phyloP scores from a whole-genome alignment of 1,140 invertebrate species.

The Cyclargus thomasi region DNA sequence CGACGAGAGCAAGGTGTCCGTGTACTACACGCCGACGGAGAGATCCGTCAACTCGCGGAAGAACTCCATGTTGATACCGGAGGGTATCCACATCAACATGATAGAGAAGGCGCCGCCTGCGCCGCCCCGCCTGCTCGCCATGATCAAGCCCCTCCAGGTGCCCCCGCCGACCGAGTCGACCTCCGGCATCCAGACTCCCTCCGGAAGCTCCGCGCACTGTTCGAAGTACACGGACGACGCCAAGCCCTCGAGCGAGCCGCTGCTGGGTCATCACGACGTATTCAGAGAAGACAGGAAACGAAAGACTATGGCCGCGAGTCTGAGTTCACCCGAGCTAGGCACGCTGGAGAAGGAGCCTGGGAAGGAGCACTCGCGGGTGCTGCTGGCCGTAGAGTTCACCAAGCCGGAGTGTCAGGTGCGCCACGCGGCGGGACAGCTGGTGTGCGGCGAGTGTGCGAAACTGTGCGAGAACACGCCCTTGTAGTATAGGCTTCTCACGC shows the following conservation, averaged over 20 bases:
- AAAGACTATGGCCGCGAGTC: conserved; percentile 60
- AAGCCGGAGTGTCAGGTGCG: conserved; percentile 39
- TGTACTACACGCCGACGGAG: conserved; percentile 89
- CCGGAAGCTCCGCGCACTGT: conserved; percentile 28
- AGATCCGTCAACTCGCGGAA: conserved; percentile 63
- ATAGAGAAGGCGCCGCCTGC: conserved; percentile 67
- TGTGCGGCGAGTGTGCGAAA: conserved; percentile 39
- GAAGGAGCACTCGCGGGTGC: conserved; percentile 39
- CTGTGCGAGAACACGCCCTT: conserved; percentile 52
- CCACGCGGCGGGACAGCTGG: conserved; percentile 38
- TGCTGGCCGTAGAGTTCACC: conserved; percentile 63
- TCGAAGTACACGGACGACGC: conserved; percentile 38
- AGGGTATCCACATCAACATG: conserved; percentile 78
- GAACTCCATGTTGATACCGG: conserved; percentile 60
- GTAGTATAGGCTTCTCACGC: conserved; percentile 72
- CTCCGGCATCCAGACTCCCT: conserved; percentile 22
- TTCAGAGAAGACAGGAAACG: conserved; percentile 27
- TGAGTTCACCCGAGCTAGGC: conserved; percentile 68
- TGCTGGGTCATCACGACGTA: conserved; percentile 48
- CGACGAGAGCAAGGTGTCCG: conserved; percentile 80
- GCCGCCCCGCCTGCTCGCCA: conserved; percentile 56
- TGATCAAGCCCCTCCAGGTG: conserved; percentile 39
- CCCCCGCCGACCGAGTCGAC: conserved; percentile 35
- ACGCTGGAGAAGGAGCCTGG: conserved; percentile 15
- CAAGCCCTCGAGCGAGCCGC: conserved; percentile 62